Evolutionary conservation across 64 coral and sea anemone species (phyloP).

Genomic region (Acropora tenuis): DNA sequence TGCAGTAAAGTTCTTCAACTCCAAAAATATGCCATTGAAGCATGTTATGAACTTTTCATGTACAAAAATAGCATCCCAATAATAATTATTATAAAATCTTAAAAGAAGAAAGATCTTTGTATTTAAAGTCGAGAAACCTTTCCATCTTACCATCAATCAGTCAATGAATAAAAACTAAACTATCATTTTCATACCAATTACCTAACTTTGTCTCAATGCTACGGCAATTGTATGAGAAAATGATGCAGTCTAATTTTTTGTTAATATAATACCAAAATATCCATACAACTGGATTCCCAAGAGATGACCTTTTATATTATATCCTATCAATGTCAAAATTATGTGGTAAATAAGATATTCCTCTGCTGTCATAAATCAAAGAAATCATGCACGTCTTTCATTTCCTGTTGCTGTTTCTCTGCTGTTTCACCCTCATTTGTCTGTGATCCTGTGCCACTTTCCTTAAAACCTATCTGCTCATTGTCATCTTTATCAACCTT

Average conservation of each 20-base stretch:
- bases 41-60: too few relatives aligned
- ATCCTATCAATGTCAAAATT: background rate
- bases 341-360: background rate
- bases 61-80: too few relatives aligned
- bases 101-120: too few relatives aligned
- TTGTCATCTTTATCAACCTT: background rate
- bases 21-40: too few relatives aligned
- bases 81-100: too few relatives aligned
- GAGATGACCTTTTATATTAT: too few relatives aligned
- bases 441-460: background rate
- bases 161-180: too few relatives aligned
- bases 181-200: background rate
- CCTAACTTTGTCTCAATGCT: background rate
- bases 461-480: background rate
- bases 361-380: constrained; percentile 50
- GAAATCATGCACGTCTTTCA: constrained; percentile 58
- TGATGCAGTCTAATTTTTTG: background rate
- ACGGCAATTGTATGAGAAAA: background rate
- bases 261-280: background rate
- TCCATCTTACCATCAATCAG: too few relatives aligned
- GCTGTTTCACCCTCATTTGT: background rate
- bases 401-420: constrained; percentile 9
- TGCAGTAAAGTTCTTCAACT: too few relatives aligned
- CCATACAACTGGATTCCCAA: too few relatives aligned
- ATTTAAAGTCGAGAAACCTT: too few relatives aligned